Base-by-base conservation (phyloP, 2,797 vertebrate species). In the Gallinago solitaria region DNA sequence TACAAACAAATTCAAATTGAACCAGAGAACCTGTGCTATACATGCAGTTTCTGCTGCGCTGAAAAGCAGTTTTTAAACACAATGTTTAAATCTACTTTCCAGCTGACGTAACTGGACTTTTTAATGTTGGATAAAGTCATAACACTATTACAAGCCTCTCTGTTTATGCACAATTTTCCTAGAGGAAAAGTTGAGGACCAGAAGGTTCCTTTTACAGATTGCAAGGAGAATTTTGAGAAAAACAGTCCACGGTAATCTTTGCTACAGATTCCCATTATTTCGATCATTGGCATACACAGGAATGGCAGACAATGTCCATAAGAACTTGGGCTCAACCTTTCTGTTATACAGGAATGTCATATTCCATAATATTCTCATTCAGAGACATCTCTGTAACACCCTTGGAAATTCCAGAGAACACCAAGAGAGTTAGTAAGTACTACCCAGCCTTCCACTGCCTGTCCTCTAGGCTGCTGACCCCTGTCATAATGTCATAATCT, bases 121-220 rank as follows among this genome's bases (percentile, higher is more conserved):
- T 81, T 45, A 82, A 68, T 68, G 56, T 25, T 28, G 41, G n/a
- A 76, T 94, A 87, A 90, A 91, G 48, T 91, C 77, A 61, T 47
- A 82, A 59, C 18, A 71, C 16, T 83, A 59, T 76, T 89, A 92
- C 96, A 89, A 86, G 21, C 20, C 23, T 73, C 39, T 71, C 80
- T 86, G n/a, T 82, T 90, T 90, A 94, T 24, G n/a, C 24, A 84
- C 25, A 61, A 16, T 91, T 88, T 80, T 86, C 27, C 33, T 95
- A 2, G 4, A 90, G 59, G 25, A 86, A 90, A 65, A 28, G 5
- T 10, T 90, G 59, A 96, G 35, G 19, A 96, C 25, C 32, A 83
- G 43, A 84, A 91, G 11, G 53, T 76, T 93, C 17, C 18, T 78
- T 81, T 79, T 51, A 80, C 12, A 65, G 59, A 53, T 9, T 33